Percentiles rank a stretch among this genome's conserved stretches.
Conservation (phyloP, 2,113 vertebrate genomes). For the Eleginops maclovinus region DNA sequence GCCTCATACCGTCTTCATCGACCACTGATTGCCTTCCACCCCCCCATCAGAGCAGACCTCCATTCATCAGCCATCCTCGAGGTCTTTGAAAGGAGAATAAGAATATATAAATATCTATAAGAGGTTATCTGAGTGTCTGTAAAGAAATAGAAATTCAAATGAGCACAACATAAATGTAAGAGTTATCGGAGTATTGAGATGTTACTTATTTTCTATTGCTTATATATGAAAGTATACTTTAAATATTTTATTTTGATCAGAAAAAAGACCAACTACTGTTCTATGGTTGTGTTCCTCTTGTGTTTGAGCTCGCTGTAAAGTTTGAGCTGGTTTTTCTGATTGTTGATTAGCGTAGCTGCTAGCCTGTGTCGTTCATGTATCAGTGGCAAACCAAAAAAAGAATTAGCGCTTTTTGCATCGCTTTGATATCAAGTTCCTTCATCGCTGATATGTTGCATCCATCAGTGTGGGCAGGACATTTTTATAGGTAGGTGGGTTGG, state of each 20-base stretch:
- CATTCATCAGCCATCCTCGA: slow-evolving; percentile 47
- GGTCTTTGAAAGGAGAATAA: too few relatives aligned
- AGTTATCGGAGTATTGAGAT: slow-evolving; percentile 76
- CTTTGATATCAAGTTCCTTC: slow-evolving; percentile 35
- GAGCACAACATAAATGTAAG: slow-evolving; percentile 82
- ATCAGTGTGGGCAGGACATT: slow-evolving; percentile 20
- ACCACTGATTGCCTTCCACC: slow-evolving; percentile 76
- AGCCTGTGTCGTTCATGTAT: slow-evolving; percentile 61
- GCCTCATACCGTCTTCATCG: slow-evolving; percentile 59
- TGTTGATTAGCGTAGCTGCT: slow-evolving; percentile 65
- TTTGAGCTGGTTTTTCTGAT: slow-evolving; percentile 49
- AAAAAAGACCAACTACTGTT: slow-evolving; percentile 84
- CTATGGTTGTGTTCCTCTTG: slow-evolving; percentile 62
- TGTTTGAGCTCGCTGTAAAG: slow-evolving; percentile 71
- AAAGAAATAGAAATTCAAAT: slow-evolving; percentile 73
- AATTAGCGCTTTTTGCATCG: slow-evolving; percentile 23
- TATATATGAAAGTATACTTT: slow-evolving; percentile 65
- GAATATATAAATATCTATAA: slow-evolving; percentile 63
- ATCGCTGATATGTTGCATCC: slow-evolving; percentile 47
- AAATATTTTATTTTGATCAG: slow-evolving; percentile 69
- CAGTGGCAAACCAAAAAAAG: slow-evolving; percentile 59
- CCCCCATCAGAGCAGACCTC: slow-evolving; percentile 56
- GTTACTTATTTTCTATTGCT: slow-evolving; percentile 81
- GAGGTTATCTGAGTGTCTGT: slow-evolving; percentile 63
- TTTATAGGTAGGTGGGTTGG: slow-evolving; percentile 2